These are phyloP conservation scores for Trachymyrmex septentrionalis DNA, from an alignment of 1,140 invertebrate species.

Conservation along the genomic window DNA sequence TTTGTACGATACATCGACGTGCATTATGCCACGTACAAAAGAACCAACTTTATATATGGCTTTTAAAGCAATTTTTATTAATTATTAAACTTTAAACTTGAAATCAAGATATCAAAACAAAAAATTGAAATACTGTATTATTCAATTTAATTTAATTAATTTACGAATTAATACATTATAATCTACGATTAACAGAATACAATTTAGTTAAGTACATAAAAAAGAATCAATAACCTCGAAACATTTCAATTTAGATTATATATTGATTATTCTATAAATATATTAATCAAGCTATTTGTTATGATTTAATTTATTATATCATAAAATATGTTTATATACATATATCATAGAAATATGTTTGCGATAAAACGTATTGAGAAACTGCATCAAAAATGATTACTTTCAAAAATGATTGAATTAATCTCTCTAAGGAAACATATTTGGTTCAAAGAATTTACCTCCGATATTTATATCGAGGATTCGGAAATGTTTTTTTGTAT, in stretches of 20 bases:
- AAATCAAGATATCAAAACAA: not conserved
- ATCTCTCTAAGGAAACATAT: not conserved
- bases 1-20: not conserved
- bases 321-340: not conserved
- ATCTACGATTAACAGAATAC: not conserved
- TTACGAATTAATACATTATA: not conserved
- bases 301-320: not conserved
- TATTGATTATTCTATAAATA: not conserved
- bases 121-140: not conserved
- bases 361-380: not conserved
- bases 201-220: not conserved
- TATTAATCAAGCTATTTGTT: constrained; percentile 4
- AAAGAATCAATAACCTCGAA: not conserved
- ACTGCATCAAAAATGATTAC: not conserved
- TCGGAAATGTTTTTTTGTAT: not conserved
- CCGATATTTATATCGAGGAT: not conserved
- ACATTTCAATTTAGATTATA: not conserved
- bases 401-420: not conserved
- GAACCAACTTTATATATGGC: not conserved
- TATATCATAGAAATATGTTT: not conserved
- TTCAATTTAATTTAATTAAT: too few relatives aligned
- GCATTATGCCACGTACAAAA: not conserved
- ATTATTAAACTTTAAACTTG: not conserved
- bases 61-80: not conserved
- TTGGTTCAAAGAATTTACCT: not conserved